Conservation (phyloP, 2,113 vertebrate genomes). For the Myotis davidii region DNA sequence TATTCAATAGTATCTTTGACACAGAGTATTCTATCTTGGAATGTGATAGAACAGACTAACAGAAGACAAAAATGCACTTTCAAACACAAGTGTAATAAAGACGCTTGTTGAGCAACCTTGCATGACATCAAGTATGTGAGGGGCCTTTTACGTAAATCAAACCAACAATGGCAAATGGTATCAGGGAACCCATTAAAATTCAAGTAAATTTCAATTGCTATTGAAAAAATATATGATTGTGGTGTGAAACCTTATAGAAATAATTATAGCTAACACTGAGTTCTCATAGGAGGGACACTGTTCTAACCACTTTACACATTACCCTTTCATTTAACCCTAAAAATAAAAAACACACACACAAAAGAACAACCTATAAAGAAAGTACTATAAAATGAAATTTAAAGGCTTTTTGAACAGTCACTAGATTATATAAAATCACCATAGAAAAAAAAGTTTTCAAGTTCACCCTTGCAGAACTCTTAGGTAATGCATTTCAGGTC, state of each 20-base stretch:
- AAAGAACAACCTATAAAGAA: background rate
- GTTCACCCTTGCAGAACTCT: slow-evolving; percentile 46
- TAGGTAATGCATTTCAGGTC: slow-evolving; percentile 54
- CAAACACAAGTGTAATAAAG: slow-evolving; percentile 42
- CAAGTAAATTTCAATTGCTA: slow-evolving; percentile 54
- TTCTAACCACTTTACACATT: background rate
- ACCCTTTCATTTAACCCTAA: slow-evolving; percentile 26
- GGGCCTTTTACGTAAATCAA: slow-evolving; percentile 24
- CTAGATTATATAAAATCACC: background rate
- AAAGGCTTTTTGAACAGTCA: slow-evolving; percentile 3
- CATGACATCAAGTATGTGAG: background rate
- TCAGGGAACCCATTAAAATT: slow-evolving; percentile 34
- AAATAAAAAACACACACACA: background rate
- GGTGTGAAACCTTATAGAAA: slow-evolving; percentile 52
- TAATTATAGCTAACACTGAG: background rate
- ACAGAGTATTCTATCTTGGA: background rate
- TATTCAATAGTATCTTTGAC: background rate
- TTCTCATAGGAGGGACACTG: background rate
- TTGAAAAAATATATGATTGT: slow-evolving; percentile 57
- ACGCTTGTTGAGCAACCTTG: slow-evolving; percentile 24
- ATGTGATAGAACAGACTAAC: background rate
- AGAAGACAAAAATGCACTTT: slow-evolving; percentile 29
- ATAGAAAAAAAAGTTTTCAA: slow-evolving; percentile 64
- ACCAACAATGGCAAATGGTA: slow-evolving; percentile 5
- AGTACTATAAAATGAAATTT: slow-evolving; percentile 19